Conservation (phyloP, 2,797 vertebrate species). For the Gymnocypris eckloni region DNA sequence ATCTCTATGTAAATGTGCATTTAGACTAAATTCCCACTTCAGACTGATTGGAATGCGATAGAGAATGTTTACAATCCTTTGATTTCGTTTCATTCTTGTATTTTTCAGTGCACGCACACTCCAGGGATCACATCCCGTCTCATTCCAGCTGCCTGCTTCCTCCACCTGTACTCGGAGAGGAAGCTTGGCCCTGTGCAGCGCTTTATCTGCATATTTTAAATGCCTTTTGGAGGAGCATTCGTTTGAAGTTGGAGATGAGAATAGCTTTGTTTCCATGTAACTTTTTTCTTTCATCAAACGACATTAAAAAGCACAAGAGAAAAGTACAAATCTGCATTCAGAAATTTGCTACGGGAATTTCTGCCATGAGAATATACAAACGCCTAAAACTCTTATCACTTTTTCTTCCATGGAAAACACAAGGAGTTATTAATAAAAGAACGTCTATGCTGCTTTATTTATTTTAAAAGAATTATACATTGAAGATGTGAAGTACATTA, state of each 20-base stretch:
- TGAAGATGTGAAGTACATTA: background rate
- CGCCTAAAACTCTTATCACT: background rate
- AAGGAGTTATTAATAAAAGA: background rate
- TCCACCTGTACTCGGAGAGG: constrained; percentile 25
- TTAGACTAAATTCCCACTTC: constrained; percentile 40
- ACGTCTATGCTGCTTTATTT: background rate
- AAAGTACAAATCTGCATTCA: background rate
- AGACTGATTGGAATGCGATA: background rate
- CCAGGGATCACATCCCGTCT: background rate
- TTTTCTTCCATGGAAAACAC: constrained; percentile 8
- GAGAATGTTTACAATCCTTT: constrained; percentile 30
- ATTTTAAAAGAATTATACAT: background rate
- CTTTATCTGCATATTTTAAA: constrained; percentile 37
- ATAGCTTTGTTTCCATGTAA: constrained; percentile 26
- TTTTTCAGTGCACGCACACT: constrained; percentile 10
- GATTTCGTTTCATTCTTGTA: constrained; percentile 26
- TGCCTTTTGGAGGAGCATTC: constrained; percentile 33
- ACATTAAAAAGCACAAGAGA: constrained; percentile 19
- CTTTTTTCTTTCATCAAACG: constrained; percentile 20
- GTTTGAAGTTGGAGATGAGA: constrained; percentile 34
- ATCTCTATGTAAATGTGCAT: constrained; percentile 23
- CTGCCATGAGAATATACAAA: background rate
- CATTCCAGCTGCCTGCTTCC: constrained; percentile 36
- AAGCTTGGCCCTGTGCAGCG: constrained; percentile 1
- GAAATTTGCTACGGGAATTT: background rate